Evolutionary conservation across 2,113 vertebrate genomes (phyloP).

Genomic region (Antennarius striatus): DNA sequence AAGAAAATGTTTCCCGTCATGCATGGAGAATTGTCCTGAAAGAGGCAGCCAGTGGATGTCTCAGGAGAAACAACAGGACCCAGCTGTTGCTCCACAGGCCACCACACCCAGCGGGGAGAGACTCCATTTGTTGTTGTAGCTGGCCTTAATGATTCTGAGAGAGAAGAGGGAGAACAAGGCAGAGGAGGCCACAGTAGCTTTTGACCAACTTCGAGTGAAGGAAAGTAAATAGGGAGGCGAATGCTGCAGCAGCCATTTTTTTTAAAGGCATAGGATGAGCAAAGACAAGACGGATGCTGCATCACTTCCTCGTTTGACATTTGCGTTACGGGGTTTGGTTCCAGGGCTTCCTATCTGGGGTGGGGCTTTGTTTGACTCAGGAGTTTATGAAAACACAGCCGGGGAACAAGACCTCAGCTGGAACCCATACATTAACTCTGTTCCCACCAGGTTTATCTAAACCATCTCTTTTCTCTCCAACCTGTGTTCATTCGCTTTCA

Average conservation of each 20-base stretch:
- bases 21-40: conserved; percentile 33
- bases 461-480: conserved; percentile 24
- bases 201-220: conserved; percentile 17
- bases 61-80: conserved; percentile 72
- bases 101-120: conserved; percentile 75
- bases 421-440: conserved; percentile 52
- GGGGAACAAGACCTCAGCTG: conserved; percentile 70
- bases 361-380: conserved; percentile 52
- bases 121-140: conserved; percentile 72
- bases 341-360: conserved; percentile 37
- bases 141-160: conserved; percentile 62
- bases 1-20: conserved; percentile 6
- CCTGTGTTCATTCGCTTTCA: conserved; percentile 29
- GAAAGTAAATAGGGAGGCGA: conserved; percentile 25
- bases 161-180: conserved; percentile 22
- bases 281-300: conserved; percentile 13
- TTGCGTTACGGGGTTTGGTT: conserved; percentile 17
- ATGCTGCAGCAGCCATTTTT: background rate
- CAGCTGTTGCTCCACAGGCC: conserved; percentile 75
- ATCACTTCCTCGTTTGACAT: conserved; percentile 23
- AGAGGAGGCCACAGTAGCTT: conserved; percentile 3
- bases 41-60: conserved; percentile 44
- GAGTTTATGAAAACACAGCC: conserved; percentile 71
- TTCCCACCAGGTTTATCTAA: conserved; percentile 63
- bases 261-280: conserved; percentile 10